phyloP scores from a whole-genome alignment of 2,888 invertebrate genomes.

The Ferdinandea cuprea region DNA sequence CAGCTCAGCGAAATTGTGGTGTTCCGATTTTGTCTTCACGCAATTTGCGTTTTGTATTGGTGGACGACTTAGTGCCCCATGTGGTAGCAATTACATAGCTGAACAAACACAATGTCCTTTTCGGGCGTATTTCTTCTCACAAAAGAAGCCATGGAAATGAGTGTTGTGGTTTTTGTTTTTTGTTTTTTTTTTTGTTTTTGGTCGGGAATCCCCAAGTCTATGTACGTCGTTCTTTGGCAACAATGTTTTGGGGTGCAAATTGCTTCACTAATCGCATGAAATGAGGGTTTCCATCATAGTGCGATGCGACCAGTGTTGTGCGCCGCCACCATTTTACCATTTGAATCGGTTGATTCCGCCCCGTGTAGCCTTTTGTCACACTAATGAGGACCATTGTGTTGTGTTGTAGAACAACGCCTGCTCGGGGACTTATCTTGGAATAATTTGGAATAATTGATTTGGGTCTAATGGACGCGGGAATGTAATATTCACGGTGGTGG shows the following conservation, averaged over 20 bases:
- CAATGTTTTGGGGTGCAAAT: slow-evolving; percentile 71
- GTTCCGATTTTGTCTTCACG: slow-evolving; percentile 67
- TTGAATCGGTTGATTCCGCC: slow-evolving; percentile 40
- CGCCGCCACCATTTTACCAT: too few relatives aligned
- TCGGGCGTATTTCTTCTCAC: slow-evolving; percentile 23
- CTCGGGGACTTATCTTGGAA: slow-evolving; percentile 66
- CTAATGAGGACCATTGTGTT: slow-evolving; percentile 72
- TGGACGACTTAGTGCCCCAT: slow-evolving; percentile 60
- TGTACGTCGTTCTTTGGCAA: slow-evolving; percentile 34
- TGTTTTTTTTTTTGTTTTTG: neutral
- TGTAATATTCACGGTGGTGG: slow-evolving; percentile 43
- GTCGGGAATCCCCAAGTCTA: slow-evolving; percentile 69
- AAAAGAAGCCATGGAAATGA: slow-evolving; percentile 57
- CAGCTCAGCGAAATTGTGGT: slow-evolving; percentile 39
- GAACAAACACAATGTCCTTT: slow-evolving; percentile 69
- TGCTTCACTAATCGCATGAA: slow-evolving; percentile 71
- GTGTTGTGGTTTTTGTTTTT: too few relatives aligned
- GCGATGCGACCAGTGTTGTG: slow-evolving; percentile 38
- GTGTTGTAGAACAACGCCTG: slow-evolving; percentile 36
- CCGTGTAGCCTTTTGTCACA: slow-evolving; percentile 63
- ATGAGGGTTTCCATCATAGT: slow-evolving; percentile 52
- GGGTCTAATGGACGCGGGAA: slow-evolving; percentile 64
- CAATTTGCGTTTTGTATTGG: slow-evolving; percentile 63
- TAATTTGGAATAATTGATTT: slow-evolving; percentile 73
- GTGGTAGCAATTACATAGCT: slow-evolving; percentile 72